Evolutionary conservation across 2,797 vertebrate species (phyloP).

Genomic region (Darevskia nairensis): DNA sequence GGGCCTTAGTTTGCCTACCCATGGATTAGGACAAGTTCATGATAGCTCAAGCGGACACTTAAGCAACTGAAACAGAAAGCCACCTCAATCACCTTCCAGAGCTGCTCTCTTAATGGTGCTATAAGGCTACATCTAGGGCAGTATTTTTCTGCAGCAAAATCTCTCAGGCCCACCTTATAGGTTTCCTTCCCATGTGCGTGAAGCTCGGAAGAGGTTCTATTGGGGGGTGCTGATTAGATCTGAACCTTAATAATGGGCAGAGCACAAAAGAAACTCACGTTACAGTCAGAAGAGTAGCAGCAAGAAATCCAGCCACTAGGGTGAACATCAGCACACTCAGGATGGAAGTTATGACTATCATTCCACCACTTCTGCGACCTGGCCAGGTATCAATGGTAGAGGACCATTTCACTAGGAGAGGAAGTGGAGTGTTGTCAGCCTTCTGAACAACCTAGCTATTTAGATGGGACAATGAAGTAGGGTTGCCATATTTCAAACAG

Average conservation of each 20-base stretch:
- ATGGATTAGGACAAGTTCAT: neutral
- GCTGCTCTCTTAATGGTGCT: neutral
- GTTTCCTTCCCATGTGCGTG: neutral
- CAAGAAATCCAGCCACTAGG: constrained; percentile 66
- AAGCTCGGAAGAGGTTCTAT: neutral
- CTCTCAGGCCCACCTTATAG: too few relatives aligned
- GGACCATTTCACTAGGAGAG: constrained; percentile 53
- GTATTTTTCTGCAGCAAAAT: too few relatives aligned
- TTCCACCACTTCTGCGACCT: constrained; percentile 72
- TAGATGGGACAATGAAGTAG: neutral
- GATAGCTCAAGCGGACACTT: neutral
- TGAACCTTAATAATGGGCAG: neutral
- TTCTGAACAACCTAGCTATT: neutral
- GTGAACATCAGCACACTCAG: constrained; percentile 75
- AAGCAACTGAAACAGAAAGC: neutral
- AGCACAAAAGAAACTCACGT: constrained; percentile 66
- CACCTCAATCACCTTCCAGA: neutral
- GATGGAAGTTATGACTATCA: constrained; percentile 76
- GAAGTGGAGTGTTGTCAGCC: too few relatives aligned
- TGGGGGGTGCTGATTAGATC: too few relatives aligned
- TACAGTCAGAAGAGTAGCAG: constrained; percentile 44
- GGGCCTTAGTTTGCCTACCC: too few relatives aligned
- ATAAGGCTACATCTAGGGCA: neutral
- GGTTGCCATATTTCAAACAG: too few relatives aligned
- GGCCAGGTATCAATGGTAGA: constrained; percentile 72